A percentile compares a stretch with the other conserved stretches of the same genome.
phyloP scores from a whole-genome alignment of 2,888 invertebrate genomes.

The Pristionchus entomophagus region DNA sequence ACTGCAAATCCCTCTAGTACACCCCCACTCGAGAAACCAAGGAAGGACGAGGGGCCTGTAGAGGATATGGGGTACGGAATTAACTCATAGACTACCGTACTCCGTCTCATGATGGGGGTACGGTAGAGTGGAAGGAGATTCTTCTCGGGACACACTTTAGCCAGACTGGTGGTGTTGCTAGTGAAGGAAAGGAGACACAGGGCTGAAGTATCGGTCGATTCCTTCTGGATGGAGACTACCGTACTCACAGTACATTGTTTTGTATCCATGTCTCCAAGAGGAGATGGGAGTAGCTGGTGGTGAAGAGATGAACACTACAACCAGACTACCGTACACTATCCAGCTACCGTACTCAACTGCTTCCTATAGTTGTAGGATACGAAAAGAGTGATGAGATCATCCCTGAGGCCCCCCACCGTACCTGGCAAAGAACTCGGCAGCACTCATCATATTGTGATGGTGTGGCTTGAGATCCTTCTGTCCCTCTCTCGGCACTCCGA shows the following conservation, averaged over 20 bases:
- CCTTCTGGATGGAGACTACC: background rate
- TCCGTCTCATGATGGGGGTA: background rate
- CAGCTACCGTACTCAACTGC: background rate
- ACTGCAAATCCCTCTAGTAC: background rate
- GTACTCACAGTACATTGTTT: background rate
- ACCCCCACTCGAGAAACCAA: background rate
- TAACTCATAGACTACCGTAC: background rate
- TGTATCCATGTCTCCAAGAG: background rate
- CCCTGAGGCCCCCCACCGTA: constrained; percentile 8
- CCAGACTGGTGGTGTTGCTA: background rate
- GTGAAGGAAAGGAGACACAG: background rate
- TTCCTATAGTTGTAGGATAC: background rate
- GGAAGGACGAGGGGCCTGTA: background rate
- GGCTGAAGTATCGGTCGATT: background rate
- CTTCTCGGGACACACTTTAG: background rate
- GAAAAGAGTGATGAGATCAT: background rate
- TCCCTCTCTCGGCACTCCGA: constrained; percentile 60
- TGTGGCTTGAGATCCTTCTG: constrained; percentile 57
- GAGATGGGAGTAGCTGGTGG: background rate
- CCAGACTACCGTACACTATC: background rate
- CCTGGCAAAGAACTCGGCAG: constrained; percentile 68
- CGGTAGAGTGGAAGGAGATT: background rate
- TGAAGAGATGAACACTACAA: background rate
- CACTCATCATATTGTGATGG: constrained; percentile 60
- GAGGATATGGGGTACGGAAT: background rate